Percentiles rank a stretch among this genome's conserved stretches.
Conservation (phyloP, 2,888 invertebrate genomes). For the Morpho deidamia region DNA sequence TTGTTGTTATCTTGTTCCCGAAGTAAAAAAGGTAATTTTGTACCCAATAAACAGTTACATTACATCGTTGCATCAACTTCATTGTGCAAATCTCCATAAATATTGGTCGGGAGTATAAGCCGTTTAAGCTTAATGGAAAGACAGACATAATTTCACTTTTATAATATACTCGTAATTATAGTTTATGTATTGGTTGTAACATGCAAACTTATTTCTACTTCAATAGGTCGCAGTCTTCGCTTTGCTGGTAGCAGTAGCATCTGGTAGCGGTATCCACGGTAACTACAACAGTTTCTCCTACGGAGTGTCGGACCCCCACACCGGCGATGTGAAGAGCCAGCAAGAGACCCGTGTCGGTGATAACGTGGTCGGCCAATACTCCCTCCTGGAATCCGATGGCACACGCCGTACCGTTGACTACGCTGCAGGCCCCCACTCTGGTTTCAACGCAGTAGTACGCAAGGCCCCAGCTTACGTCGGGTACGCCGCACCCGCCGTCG, state of each 20-base stretch:
- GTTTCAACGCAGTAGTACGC: constrained; percentile 77
- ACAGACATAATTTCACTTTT: no score
- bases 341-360: constrained; percentile 70
- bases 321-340: constrained; percentile 77
- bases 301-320: constrained; percentile 68
- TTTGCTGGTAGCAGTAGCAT: constrained; percentile 62
- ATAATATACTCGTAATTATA: no score
- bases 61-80: no score
- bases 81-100: no score
- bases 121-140: no score
- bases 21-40: no score
- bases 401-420: constrained; percentile 76
- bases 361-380: constrained; percentile 72
- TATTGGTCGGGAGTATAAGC: no score
- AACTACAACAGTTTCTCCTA: constrained; percentile 66
- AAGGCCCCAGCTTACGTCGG: constrained; percentile 46
- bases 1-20: no score
- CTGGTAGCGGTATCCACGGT: constrained; percentile 49
- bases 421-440: constrained; percentile 68
- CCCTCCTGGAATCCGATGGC: constrained; percentile 73
- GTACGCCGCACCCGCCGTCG: constrained; percentile 5
- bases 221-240: constrained; percentile 66
- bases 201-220: constrained; percentile 8
- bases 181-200: no score
- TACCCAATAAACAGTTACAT: no score